Evolutionary conservation across 2,797 vertebrate genomes (phyloP).

Genomic region (Hirundo rustica): DNA sequence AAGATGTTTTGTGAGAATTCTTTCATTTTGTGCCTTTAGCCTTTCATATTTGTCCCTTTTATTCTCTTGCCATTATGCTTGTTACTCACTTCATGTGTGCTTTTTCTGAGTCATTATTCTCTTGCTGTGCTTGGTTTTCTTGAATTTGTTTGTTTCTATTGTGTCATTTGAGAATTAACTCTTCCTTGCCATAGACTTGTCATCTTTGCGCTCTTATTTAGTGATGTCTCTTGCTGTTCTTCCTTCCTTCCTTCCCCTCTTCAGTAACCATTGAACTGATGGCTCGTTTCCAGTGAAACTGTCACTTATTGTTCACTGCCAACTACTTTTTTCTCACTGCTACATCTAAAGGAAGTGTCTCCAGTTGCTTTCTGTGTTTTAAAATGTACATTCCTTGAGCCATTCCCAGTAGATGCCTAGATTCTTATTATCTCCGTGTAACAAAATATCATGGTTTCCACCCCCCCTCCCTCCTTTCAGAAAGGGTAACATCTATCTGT

Average conservation of each 20-base stretch:
- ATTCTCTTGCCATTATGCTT: not conserved
- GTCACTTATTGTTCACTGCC: not conserved
- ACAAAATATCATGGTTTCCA: not conserved
- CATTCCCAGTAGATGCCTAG: not conserved
- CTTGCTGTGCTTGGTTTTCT: constrained; percentile 12
- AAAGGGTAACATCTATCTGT: not conserved
- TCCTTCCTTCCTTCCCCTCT: constrained; percentile 3
- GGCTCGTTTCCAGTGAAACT: not conserved
- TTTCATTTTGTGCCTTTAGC: not conserved
- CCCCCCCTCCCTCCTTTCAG: not conserved
- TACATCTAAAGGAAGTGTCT: not conserved
- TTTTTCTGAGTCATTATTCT: constrained; percentile 1
- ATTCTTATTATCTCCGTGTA: not conserved
- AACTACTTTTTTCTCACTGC: not conserved
- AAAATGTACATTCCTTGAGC: not conserved
- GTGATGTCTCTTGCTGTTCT: not conserved
- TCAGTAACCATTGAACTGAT: not conserved
- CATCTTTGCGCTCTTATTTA: not conserved
- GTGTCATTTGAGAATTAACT: constrained; percentile 28
- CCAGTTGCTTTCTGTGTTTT: not conserved
- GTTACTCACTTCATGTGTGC: not conserved
- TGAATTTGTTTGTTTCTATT: constrained; percentile 11
- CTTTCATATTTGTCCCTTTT: not conserved
- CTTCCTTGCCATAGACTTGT: not conserved
- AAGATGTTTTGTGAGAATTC: not conserved